phyloP scores from a whole-genome alignment of 2,888 invertebrate genomes.

The Caenorhabditis sinica region DNA sequence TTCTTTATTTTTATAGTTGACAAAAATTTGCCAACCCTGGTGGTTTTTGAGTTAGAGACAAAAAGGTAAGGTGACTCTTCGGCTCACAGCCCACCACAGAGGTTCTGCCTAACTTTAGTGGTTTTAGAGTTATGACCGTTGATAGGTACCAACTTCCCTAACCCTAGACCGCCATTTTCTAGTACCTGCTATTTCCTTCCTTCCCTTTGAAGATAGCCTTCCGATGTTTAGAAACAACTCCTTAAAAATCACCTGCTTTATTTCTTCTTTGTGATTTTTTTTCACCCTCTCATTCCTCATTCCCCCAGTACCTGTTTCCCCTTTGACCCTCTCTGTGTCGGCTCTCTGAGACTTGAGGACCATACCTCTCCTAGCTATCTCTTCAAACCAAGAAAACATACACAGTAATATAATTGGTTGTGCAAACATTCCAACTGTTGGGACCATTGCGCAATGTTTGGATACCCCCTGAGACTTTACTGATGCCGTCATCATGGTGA shows the following conservation, averaged over 20 bases:
- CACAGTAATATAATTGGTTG: conserved; percentile 19
- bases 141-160: no score
- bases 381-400: neutral
- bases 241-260: neutral
- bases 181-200: neutral
- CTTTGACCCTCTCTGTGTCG: neutral
- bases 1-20: no score
- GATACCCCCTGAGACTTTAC: conserved; percentile 8
- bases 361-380: no score
- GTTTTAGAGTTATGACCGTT: no score
- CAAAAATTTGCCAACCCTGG: neutral
- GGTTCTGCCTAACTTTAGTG: no score
- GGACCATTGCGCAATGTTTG: conserved; percentile 49
- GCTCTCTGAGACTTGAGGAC: neutral
- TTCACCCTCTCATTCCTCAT: conserved; percentile 7
- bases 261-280: no score
- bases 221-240: neutral
- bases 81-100: no score
- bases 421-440: conserved; percentile 23
- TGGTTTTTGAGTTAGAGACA: no score
- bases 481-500: neutral
- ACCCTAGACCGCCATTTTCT: neutral
- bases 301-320: neutral
- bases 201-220: neutral
- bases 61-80: no score